Base-by-base conservation (phyloP, 2,888 invertebrate species). In the Drosophila koepferae region DNA sequence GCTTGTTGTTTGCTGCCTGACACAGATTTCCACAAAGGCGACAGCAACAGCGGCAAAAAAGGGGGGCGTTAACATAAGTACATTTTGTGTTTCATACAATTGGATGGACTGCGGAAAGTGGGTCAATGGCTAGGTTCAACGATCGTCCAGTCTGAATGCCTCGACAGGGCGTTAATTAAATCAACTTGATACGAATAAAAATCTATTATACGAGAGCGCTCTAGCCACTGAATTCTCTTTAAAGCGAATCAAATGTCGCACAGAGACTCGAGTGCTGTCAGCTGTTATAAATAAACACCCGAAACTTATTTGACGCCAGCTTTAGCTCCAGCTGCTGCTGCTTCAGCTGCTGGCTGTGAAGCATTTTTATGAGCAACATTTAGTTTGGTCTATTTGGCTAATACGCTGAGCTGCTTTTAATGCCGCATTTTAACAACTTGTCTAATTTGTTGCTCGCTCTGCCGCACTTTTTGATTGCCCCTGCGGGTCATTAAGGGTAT, bases 381-480 rank as follows among this genome's bases (percentile, higher is more conserved):
- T 63, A 78, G 65, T 70, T 67, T 73, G 59, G 71, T 62, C 65
- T 62, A 88, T 82, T 86, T 87, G 77, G 79, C 73, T 69, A 79
- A 86, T 73, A 83, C 73, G 70, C 70, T 75, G n/a, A 63, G 66
- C 63, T 44, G 28, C 59, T 55, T 68, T 82, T 80, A 82, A 79
- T 85, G 80, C 62, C 63, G 59, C 76, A 1, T 71, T 82, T 71
- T 80, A 82, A 80, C 64, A 73, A 74, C 83, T 86, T 86, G 89
- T 67, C 86, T 86, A 83, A 81, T 84, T 89, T 84, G 84, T 73
- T 9, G 54, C 18, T 70, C 68, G 54, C 70, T 63, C 4, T 12
- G 31, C 55, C 65, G 55, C 66, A 72, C 54, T 60, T 67, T 74
- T 81, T 84, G 74, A 85, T 88, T 61, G 63, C 40, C 48, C 40